phyloP scores from a whole-genome alignment of 2,797 vertebrate genomes.

The Rousettus madagascariensis region DNA sequence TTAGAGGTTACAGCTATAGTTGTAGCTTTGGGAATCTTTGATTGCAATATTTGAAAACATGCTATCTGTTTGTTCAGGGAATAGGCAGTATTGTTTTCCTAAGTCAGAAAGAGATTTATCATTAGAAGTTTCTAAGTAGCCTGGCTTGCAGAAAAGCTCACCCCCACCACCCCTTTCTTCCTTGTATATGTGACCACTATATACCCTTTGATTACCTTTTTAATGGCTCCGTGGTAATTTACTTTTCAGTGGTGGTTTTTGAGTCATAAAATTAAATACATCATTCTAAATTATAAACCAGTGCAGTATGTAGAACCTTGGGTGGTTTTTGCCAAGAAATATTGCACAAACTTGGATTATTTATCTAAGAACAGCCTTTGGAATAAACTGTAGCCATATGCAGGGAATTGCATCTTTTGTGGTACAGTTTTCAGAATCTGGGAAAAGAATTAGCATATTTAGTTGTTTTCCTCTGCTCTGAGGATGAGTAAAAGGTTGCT shows the following conservation, averaged over 20 bases:
- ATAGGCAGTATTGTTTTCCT: background rate
- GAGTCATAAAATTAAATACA: conserved; percentile 42
- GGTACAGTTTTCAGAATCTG: background rate
- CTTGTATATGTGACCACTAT: background rate
- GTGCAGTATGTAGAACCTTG: background rate
- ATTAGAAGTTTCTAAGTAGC: background rate
- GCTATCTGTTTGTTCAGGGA: background rate
- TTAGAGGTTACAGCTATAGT: background rate
- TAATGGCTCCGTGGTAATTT: background rate
- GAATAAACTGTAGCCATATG: background rate
- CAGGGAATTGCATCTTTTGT: background rate
- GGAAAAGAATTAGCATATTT: background rate
- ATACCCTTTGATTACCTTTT: background rate
- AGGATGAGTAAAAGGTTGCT: background rate
- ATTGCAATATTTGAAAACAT: conserved; percentile 17
- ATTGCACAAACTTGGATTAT: conserved; percentile 46
- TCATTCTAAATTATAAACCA: conserved; percentile 47
- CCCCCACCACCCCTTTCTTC: background rate
- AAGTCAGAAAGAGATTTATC: conserved; percentile 31
- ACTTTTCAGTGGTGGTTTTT: background rate
- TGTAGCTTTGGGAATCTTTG: background rate
- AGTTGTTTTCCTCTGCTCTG: background rate
- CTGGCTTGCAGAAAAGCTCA: background rate
- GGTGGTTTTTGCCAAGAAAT: conserved; percentile 48
- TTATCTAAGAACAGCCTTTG: conserved; percentile 49